A percentile compares a stretch with the other conserved stretches of the same genome.
These are phyloP conservation scores for Fabriciana adippe DNA, from an alignment of 2,888 invertebrate species.

Conservation along the genomic window DNA sequence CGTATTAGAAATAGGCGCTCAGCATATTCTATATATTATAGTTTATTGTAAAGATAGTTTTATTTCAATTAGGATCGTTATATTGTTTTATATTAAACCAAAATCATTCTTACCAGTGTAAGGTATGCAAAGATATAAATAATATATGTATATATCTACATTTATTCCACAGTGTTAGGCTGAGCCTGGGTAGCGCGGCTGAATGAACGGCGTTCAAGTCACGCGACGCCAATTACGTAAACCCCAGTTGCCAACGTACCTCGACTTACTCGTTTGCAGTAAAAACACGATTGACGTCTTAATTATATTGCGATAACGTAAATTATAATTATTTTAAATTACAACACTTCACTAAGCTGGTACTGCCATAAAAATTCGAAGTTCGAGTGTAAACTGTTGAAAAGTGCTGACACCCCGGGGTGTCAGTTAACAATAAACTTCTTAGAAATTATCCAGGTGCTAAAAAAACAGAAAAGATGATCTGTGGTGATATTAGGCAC, in stretches of 20 bases:
- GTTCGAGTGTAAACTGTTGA: too few relatives aligned
- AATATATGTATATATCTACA: constrained; percentile 26
- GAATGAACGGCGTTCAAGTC: constrained; percentile 68
- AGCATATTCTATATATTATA: too few relatives aligned
- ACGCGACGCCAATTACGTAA: constrained; percentile 73
- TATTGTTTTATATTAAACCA: not conserved
- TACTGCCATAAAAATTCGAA: too few relatives aligned
- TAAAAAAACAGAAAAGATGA: not conserved
- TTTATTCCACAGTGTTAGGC: constrained; percentile 37
- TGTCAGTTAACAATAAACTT: too few relatives aligned
- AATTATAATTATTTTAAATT: constrained; percentile 62
- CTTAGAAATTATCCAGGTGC: too few relatives aligned
- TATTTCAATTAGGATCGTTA: not conserved
- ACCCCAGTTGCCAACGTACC: constrained; percentile 60
- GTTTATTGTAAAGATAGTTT: too few relatives aligned
- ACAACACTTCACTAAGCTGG: not conserved
- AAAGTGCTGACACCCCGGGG: too few relatives aligned
- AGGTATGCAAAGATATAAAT: constrained; percentile 9
- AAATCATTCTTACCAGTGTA: constrained; percentile 4
- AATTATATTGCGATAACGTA: constrained; percentile 71
- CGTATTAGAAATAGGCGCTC: too few relatives aligned
- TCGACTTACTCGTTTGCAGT: constrained; percentile 68
- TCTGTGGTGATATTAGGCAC: not conserved
- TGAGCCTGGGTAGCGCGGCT: constrained; percentile 50
- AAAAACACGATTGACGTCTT: constrained; percentile 69